Evolutionary conservation across 1,140 invertebrate genomes (phyloP), one percentile per base, ranked within the genome.

Genomic region (Eumeta japonica): DNA sequence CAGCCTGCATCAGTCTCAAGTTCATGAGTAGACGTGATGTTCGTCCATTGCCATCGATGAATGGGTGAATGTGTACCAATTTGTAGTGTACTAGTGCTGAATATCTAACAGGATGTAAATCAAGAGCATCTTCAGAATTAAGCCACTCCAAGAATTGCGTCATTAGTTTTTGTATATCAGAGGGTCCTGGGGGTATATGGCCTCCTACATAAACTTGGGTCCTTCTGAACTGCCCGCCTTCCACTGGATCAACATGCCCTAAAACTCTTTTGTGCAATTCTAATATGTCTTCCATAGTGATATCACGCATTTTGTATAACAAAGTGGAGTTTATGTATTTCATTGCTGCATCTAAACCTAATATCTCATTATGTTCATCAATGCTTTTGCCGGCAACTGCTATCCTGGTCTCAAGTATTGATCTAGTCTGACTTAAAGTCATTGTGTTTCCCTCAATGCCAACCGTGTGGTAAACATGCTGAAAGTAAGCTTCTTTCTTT

Each of bases 371-470:
- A 60, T 98, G 95, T 61, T 98, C 95, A 42, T 92, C 81, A 17
- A 98, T 86, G 63, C 91, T 95, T 74, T 98, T 97, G 0, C 94
- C 95, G 31, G 84, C 87, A 2, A 98, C 85, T 1, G 93, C 94
- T 62, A 94, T 85, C 46, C 90, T 81, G 0, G 94, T 98, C 77
- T 98, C 94, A 7, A 98, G 79, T 41, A 98, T 88, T 35, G 89
- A 88, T 43, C 94, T 78, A 1, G 95, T 94, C 68, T 98, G 90
- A 13, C 87, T 83, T n/a, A 98, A 76, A 16, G 91, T 89, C 86
- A 98, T 90, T 1, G 94, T 97, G 56, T 98, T 98, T 2, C 96
- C 96, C 78, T 98, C 95, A 45, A 98, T 96, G 18, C 90, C 95
- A 37, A 95, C 93, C 2, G 94, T 97, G 57, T 98, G 95, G 75